phyloP scores from a whole-genome alignment of 2,797 vertebrate genomes.

The Heterohyrax brucei region DNA sequence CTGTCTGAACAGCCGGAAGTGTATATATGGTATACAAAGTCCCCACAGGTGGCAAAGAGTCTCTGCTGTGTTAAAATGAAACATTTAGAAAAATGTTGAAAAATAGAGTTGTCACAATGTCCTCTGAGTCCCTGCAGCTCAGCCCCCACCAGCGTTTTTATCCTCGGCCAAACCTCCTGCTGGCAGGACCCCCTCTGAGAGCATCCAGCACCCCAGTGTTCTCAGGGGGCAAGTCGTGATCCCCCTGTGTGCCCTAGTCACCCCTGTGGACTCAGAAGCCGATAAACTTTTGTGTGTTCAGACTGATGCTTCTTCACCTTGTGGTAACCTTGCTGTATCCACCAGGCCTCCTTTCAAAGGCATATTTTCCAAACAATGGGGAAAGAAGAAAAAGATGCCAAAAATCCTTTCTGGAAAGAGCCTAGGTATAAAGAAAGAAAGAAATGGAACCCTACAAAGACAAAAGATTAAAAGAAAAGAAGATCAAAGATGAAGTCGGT shows the following conservation, averaged over 20 bases:
- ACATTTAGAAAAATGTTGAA: background rate
- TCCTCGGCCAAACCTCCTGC: fast-evolving
- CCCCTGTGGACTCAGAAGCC: fast-evolving
- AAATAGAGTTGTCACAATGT: fast-evolving
- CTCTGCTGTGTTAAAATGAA: background rate
- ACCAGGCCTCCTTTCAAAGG: background rate
- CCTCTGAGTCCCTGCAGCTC: fast-evolving
- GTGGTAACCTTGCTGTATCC: background rate
- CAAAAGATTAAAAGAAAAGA: background rate
- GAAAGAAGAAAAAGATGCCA: background rate
- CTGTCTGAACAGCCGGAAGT: background rate
- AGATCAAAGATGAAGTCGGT: background rate
- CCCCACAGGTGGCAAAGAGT: background rate
- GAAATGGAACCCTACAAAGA: slow-evolving; percentile 30
- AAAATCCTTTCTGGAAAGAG: background rate
- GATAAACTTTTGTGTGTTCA: background rate
- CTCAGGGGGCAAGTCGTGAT: fast-evolving
- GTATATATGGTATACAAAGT: fast-evolving
- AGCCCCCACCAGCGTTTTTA: fast-evolving
- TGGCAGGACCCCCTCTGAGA: fast-evolving
- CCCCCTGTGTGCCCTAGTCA: fast-evolving
- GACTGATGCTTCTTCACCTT: background rate
- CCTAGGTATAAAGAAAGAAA: slow-evolving; percentile 45
- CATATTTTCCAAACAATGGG: background rate
- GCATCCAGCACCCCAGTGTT: background rate